A percentile compares a stretch with the other conserved stretches of the same genome.
phyloP scores from a whole-genome alignment of 1,140 invertebrate species.

The Dolichoris vasculosae region DNA sequence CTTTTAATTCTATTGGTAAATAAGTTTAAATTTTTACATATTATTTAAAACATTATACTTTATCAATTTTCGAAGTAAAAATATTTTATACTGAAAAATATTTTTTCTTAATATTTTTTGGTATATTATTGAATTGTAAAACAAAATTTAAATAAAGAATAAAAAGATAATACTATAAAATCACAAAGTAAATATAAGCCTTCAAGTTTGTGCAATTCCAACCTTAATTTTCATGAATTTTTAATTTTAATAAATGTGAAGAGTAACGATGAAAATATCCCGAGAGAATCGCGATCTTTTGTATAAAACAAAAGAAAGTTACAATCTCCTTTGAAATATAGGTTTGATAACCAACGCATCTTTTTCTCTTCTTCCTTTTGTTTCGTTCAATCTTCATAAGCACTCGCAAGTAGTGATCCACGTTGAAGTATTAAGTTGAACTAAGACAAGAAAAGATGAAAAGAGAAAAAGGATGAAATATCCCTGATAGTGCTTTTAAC shows the following conservation, averaged over 20 bases:
- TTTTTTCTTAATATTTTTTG: not conserved
- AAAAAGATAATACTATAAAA: not conserved
- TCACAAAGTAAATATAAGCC: not conserved
- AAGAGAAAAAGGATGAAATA: not conserved
- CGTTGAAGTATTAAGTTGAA: not conserved
- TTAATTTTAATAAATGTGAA: slow-evolving; percentile 1
- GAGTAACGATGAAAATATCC: not conserved
- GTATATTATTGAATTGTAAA: not conserved
- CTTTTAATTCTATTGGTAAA: no score
- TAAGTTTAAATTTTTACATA: no score
- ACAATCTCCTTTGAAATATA: slow-evolving; percentile 21
- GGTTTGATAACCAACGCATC: slow-evolving; percentile 8
- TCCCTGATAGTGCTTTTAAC: slow-evolving; percentile 27
- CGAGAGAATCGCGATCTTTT: not conserved
- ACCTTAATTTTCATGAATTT: not conserved
- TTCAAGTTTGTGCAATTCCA: not conserved
- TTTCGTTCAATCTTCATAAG: slow-evolving; percentile 9
- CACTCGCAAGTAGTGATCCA: not conserved
- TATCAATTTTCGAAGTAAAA: no score
- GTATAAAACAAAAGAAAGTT: not conserved
- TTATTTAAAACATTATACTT: no score
- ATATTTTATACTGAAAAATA: no score
- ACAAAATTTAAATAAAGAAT: not conserved
- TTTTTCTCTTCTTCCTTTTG: not conserved
- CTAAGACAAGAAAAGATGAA: not conserved